Evolutionary conservation across 2,888 invertebrate genomes (phyloP).

Genomic region (Heliconius charithonia): DNA sequence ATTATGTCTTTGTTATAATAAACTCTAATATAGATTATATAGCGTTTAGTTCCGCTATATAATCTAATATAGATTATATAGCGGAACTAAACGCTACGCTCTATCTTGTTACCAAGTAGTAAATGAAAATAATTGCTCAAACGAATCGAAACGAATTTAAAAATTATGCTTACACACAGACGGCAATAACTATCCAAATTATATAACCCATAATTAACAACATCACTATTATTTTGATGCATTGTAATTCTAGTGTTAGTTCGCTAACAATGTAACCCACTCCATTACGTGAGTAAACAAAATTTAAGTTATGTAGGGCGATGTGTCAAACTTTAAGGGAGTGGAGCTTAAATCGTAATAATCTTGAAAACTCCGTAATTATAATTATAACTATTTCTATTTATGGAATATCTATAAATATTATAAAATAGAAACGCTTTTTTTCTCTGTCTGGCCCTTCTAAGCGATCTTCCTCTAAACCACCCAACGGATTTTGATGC

Average conservation of each 20-base stretch:
- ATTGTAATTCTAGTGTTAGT: constrained; percentile 17
- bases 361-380: constrained; percentile 11
- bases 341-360: constrained; percentile 4
- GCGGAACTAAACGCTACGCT: neutral
- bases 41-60: too few species aligned
- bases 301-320: constrained; percentile 30
- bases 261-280: constrained; percentile 30
- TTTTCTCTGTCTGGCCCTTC: too few species aligned
- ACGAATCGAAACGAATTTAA: too few species aligned
- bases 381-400: neutral
- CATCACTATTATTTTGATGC: neutral
- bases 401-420: neutral
- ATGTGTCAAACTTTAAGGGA: constrained; percentile 9
- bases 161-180: too few species aligned
- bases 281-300: constrained; percentile 37
- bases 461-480: too few species aligned
- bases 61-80: too few species aligned
- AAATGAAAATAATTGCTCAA: neutral
- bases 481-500: too few species aligned
- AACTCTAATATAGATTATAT: too few species aligned
- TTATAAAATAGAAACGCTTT: too few species aligned
- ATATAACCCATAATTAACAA: too few species aligned
- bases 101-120: neutral
- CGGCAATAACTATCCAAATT: too few species aligned
- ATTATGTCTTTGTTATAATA: too few species aligned